Evolutionary conservation across 2,888 invertebrate species (phyloP).

Genomic region (Stenodera caucasica): DNA sequence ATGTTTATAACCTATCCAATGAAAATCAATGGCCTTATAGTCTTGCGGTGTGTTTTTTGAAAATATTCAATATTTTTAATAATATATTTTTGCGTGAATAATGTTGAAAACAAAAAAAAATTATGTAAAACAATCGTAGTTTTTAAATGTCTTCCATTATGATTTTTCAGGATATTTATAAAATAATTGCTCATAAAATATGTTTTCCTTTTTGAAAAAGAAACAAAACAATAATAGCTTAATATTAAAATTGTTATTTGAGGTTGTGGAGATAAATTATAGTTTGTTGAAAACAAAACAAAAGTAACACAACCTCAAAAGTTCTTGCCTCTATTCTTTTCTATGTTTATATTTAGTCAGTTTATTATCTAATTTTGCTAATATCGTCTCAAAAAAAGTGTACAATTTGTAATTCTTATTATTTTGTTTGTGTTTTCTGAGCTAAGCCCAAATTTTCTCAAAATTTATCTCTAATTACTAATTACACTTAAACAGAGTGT

Average conservation of each 20-base stretch:
- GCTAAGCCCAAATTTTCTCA: conserved; percentile 8
- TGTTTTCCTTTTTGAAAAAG: not conserved
- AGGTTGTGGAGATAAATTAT: not conserved
- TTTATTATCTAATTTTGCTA: not conserved
- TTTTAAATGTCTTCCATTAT: conserved; percentile 49
- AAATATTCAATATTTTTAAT: conserved; percentile 48
- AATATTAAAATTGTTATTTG: not conserved
- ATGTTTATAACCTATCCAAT: conserved; percentile 45
- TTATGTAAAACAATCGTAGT: conserved; percentile 40
- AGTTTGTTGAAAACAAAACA: not conserved
- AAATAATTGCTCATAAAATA: conserved; percentile 17
- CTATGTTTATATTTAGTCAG: not conserved
- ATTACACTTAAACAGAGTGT: conserved; percentile 26
- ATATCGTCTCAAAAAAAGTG: too few relatives aligned
- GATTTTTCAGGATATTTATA: conserved; percentile 30
- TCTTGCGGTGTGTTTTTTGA: conserved; percentile 43
- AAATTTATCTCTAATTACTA: not conserved
- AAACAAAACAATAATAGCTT: conserved; percentile 4
- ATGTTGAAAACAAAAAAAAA: conserved; percentile 17
- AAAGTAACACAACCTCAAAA: not conserved
- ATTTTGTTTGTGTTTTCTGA: not conserved
- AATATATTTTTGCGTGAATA: conserved; percentile 47
- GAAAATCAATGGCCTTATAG: conserved; percentile 52
- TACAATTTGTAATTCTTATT: not conserved
- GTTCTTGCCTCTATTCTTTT: not conserved